Percentiles rank a stretch among this genome's conserved stretches.
Evolutionary conservation across 2,113 vertebrate genomes (phyloP).

Genomic region (Myrmophylax atrothorax): DNA sequence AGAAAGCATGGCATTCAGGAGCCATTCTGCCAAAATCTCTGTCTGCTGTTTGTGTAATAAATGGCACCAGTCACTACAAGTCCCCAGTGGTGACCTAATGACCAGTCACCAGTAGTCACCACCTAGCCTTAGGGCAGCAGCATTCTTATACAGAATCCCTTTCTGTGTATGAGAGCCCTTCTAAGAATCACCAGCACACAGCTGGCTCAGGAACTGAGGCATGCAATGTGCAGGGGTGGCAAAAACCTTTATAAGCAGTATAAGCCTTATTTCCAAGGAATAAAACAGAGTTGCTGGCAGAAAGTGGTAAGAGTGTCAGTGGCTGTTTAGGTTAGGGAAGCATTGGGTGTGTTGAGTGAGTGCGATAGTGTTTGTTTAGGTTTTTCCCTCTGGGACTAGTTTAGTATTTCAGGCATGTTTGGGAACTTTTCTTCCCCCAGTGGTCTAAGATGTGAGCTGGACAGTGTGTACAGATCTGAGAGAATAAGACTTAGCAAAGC

Average conservation of each 20-base stretch:
- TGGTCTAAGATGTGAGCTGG: neutral
- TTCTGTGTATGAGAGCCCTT: neutral
- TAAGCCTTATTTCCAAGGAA: neutral
- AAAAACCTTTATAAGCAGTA: neutral
- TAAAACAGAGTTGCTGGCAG: neutral
- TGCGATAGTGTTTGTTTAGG: conserved; percentile 26
- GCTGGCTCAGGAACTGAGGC: neutral
- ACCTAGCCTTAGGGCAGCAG: neutral
- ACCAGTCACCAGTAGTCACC: conserved; percentile 5
- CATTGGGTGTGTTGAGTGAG: neutral
- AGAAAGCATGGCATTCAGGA: neutral
- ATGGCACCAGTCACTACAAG: neutral
- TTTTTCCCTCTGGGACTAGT: conserved; percentile 26
- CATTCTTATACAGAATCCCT: neutral
- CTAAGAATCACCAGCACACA: neutral
- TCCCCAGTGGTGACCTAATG: neutral
- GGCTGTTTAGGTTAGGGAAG: conserved; percentile 36
- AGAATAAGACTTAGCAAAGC: neutral
- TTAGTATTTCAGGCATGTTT: conserved; percentile 42
- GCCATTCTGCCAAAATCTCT: neutral
- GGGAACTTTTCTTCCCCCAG: neutral
- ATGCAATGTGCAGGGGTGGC: neutral
- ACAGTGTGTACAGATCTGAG: neutral
- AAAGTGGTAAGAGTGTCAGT: conserved; percentile 7
- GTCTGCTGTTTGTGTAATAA: neutral